phyloP scores from a whole-genome alignment of 2,113 vertebrate species.

The Papio anubis region DNA sequence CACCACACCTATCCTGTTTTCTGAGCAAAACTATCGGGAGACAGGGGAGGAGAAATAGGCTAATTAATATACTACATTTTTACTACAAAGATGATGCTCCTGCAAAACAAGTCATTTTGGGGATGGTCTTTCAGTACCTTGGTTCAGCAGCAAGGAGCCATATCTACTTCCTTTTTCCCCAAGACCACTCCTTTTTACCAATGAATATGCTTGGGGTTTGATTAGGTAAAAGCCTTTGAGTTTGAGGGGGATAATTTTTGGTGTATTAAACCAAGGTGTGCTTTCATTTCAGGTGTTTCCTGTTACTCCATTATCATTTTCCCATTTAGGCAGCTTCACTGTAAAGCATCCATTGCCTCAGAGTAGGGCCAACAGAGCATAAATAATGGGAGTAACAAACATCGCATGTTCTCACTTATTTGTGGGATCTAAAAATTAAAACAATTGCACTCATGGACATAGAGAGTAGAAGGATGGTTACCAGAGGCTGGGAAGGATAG shows the following conservation, averaged over 20 bases:
- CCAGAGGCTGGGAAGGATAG: too few relatives aligned
- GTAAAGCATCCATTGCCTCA: neutral
- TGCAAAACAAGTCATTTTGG: neutral
- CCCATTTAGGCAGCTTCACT: neutral
- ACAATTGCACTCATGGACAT: too few relatives aligned
- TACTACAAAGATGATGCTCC: neutral
- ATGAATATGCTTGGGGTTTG: neutral
- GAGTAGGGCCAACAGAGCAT: neutral
- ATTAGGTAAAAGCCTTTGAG: neutral
- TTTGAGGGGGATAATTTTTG: neutral
- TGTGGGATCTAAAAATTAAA: too few relatives aligned
- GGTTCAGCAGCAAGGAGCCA: neutral
- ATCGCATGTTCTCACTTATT: neutral
- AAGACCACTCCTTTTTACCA: neutral
- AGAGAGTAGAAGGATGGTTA: too few relatives aligned
- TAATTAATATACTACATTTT: neutral
- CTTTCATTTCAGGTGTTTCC: constrained; percentile 17
- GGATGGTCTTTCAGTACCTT: neutral
- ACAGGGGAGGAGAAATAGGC: neutral
- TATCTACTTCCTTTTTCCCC: neutral
- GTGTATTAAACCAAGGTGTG: neutral
- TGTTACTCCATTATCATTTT: neutral
- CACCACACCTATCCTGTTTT: neutral
- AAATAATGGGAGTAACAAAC: neutral
- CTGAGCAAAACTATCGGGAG: neutral